These are phyloP conservation scores for Diceros bicornis DNA, from an alignment of 2,797 vertebrate genomes.

Conservation along the genomic window DNA sequence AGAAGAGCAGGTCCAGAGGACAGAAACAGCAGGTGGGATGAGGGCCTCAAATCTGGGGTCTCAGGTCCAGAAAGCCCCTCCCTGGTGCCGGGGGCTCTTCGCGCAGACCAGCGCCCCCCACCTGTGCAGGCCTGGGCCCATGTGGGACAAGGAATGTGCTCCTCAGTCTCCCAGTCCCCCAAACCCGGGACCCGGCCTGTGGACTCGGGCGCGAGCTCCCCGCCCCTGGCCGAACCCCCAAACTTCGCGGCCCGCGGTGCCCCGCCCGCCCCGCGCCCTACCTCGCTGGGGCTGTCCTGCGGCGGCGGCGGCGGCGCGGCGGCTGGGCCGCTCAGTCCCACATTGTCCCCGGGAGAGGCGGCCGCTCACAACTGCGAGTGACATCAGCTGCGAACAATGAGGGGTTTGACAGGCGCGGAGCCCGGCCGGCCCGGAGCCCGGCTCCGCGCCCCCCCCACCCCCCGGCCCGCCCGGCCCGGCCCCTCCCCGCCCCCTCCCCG, in stretches of 20 bases:
- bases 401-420: conserved; percentile 90
- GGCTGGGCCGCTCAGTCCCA: conserved; percentile 89
- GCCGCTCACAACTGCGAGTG: conserved; percentile 88
- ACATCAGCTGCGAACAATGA: conserved; percentile 91
- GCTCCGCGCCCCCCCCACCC: conserved; percentile 81
- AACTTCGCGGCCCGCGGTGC: conserved; percentile 78
- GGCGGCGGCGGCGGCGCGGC: conserved; percentile 81
- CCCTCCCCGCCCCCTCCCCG: conserved; percentile 92
- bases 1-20: conserved; percentile 36
- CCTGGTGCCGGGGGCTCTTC: conserved; percentile 16
- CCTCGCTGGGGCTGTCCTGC: conserved; percentile 85
- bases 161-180: conserved; percentile 43
- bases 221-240: conserved; percentile 74
- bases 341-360: conserved; percentile 90
- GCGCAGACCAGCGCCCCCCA: conserved; percentile 62
- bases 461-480: conserved; percentile 86
- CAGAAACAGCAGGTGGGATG: conserved; percentile 46
- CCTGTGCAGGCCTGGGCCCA: conserved; percentile 73
- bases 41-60: conserved; percentile 45
- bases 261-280: conserved; percentile 83
- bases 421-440: conserved; percentile 88
- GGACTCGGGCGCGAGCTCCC: conserved; percentile 20
- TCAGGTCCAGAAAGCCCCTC: conserved; percentile 29
- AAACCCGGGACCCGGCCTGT: background rate
- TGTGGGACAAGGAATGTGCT: background rate